phyloP scores from a whole-genome alignment of 2,888 invertebrate species.

The Cremastobaeus sp. region DNA sequence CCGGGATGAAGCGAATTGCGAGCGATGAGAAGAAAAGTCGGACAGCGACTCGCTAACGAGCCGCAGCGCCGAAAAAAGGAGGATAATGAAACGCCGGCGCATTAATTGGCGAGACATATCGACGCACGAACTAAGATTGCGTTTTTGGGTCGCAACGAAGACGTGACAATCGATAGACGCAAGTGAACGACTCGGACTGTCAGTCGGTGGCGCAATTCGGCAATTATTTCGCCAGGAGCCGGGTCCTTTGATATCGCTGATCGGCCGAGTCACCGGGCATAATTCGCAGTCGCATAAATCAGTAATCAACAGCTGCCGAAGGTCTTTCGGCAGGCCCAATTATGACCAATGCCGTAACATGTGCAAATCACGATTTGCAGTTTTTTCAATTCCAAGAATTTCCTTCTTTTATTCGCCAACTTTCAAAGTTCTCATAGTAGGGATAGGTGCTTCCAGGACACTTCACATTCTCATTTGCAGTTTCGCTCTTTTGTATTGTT shows the following conservation, averaged over 20 bases:
- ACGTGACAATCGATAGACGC: constrained; percentile 3
- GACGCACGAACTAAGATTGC: constrained; percentile 7
- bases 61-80: constrained; percentile 21
- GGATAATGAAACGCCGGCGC: constrained; percentile 21
- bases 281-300: constrained; percentile 52
- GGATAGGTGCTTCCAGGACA: too few relatives aligned
- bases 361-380: constrained; percentile 42
- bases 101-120: constrained; percentile 64
- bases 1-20: constrained; percentile 21
- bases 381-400: neutral
- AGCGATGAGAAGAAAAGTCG: constrained; percentile 49
- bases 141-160: constrained; percentile 4
- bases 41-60: constrained; percentile 52
- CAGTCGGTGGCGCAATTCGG: constrained; percentile 57
- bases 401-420: constrained; percentile 19
- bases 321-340: constrained; percentile 37
- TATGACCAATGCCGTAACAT: constrained; percentile 39
- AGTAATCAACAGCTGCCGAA: constrained; percentile 39
- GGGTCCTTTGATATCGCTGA: constrained; percentile 56
- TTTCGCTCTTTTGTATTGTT: too few relatives aligned
- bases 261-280: constrained; percentile 49
- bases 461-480: too few relatives aligned
- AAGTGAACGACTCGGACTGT: constrained; percentile 13
- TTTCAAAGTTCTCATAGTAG: too few relatives aligned
- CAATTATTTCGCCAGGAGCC: constrained; percentile 58